Evolutionary conservation across 2,797 vertebrate genomes (phyloP), one percentile per base, ranked within the genome.

Genomic region (Glossophaga mutica): DNA sequence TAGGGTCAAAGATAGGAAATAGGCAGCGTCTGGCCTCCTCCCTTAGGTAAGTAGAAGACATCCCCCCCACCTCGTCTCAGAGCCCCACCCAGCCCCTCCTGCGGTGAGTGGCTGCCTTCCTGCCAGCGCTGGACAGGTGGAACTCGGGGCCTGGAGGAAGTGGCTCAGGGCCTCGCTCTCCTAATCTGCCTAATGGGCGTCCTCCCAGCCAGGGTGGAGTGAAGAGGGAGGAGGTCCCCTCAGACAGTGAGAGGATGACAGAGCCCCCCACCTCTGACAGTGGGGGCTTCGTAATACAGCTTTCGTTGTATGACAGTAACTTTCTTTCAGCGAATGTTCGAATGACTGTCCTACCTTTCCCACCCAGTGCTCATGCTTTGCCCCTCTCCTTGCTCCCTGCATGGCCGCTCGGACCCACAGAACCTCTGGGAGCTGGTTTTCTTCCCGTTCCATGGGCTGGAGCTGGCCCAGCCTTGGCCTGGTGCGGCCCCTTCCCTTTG

Each of bases 351-450:
- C 59, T 5, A 0, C 74, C 44, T 16, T n/a, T 34, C 19, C 0
- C 0, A 5, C 29, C 1, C 12, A 4, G 52, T 0, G 19, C 22
- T 5, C 1, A 0, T 1, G 1, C 44, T 44, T n/a, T 1, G 55
- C 22, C 16, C 67, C 21, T 19, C 15, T 71, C 9, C 76, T 19
- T 2, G 42, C 68, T 8, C 6, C 26, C 12, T 4, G 22, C 0
- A 0, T 4, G 44, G 57, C 8, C 46, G 2, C 19, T 11, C 3
- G 5, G 50, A 78, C 46, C 26, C n/a, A 9, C 22, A 29, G 48
- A 16, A 29, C 59, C 55, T 44, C 15, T 8, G 1, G 29, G 44
- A 62, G 26, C 81, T 0, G 0, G 26, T 11, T 29, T 71, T 16
- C 90, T 59, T 44, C 19, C 74, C 5, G 21, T 7, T 1, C 2